Evolutionary conservation across 2,113 vertebrate genomes (phyloP).

Genomic region (Nipponia nippon): DNA sequence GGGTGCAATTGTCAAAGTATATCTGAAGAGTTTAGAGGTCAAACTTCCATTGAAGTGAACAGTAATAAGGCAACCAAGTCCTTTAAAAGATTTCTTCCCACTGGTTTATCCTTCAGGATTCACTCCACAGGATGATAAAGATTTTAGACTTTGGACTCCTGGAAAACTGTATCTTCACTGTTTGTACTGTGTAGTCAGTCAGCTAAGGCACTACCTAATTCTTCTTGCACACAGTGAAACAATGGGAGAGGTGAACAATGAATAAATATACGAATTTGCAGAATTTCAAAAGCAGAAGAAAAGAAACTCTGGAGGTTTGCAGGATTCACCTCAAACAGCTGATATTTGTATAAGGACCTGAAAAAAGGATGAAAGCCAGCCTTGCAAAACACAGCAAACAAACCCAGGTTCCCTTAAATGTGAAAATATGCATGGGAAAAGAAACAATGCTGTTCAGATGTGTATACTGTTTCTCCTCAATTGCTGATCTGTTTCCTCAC

Average conservation of each 20-base stretch:
- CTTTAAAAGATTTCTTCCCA: slow-evolving; percentile 1
- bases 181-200: not conserved
- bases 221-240: not conserved
- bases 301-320: not conserved
- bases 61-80: not conserved
- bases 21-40: not conserved
- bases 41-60: not conserved
- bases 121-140: not conserved
- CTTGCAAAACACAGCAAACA: not conserved
- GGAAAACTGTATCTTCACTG: not conserved
- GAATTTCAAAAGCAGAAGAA: not conserved
- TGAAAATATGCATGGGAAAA: not conserved
- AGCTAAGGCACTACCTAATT: not conserved
- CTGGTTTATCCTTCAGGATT: slow-evolving; percentile 14
- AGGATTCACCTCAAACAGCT: not conserved
- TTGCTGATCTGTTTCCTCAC: not conserved
- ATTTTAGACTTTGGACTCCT: not conserved
- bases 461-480: not conserved
- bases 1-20: not conserved
- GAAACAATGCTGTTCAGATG: not conserved
- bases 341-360: not conserved
- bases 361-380: not conserved
- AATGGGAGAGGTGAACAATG: slow-evolving; percentile 1
- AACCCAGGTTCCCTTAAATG: not conserved
- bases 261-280: not conserved